phyloP scores from a whole-genome alignment of 1,140 invertebrate species.

The Drosophila bifasciata region DNA sequence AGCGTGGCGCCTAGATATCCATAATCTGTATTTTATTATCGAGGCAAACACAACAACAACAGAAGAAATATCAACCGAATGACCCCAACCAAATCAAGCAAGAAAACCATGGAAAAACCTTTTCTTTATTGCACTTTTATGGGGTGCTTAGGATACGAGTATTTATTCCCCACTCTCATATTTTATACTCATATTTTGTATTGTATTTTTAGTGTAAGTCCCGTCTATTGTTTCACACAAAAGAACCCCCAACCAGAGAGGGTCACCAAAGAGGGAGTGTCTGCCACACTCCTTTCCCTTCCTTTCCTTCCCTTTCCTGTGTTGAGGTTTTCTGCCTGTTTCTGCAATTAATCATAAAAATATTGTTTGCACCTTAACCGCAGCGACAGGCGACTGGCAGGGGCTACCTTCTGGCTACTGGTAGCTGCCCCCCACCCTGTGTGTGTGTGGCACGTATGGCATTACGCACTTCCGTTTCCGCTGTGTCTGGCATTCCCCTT shows the following conservation, averaged over 20 bases:
- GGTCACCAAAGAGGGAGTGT: neutral
- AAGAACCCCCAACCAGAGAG: slow-evolving; percentile 30
- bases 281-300: slow-evolving; percentile 32
- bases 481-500: slow-evolving; percentile 4
- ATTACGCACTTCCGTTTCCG: slow-evolving; percentile 80
- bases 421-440: no score
- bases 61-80: neutral
- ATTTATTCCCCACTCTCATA: no score
- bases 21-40: no score
- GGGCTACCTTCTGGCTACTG: slow-evolving; percentile 21
- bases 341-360: slow-evolving; percentile 78
- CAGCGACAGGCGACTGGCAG: slow-evolving; percentile 1
- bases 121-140: slow-evolving; percentile 78
- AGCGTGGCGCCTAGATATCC: no score
- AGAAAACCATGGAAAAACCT: slow-evolving; percentile 26
- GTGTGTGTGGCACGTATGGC: slow-evolving; percentile 64
- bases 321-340: slow-evolving; percentile 27
- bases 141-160: slow-evolving; percentile 47
- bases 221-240: slow-evolving; percentile 72
- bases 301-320: slow-evolving; percentile 19
- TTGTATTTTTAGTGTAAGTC: slow-evolving; percentile 64
- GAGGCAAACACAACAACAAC: no score
- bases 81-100: slow-evolving; percentile 12
- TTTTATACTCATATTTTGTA: no score
- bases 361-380: slow-evolving; percentile 65